Conservation (phyloP, 2,113 vertebrate species). For the Pelvicachromis taeniatus region DNA sequence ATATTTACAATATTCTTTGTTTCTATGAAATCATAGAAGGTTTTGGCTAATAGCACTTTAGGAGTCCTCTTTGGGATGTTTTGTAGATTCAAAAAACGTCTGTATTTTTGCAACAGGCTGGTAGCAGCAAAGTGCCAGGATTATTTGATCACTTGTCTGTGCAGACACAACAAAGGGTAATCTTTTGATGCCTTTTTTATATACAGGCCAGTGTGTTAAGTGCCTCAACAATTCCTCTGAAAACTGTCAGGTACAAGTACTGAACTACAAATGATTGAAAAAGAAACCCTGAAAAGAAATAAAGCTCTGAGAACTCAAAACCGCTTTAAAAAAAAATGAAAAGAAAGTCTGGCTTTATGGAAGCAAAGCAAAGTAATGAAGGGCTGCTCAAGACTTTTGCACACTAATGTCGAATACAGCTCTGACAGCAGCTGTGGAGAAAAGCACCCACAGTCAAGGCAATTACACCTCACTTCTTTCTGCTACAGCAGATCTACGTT, state of each 20-base stretch:
- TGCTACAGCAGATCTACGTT: neutral
- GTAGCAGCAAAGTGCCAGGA: neutral
- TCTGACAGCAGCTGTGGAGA: neutral
- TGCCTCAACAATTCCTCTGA: neutral
- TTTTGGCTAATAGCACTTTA: neutral
- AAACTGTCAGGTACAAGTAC: neutral
- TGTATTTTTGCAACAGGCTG: neutral
- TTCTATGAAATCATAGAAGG: fast-evolving
- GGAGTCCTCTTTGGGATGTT: neutral
- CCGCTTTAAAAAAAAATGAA: neutral
- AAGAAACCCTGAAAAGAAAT: neutral
- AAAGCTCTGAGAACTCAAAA: neutral
- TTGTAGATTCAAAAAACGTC: no score
- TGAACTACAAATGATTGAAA: neutral
- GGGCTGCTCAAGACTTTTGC: neutral
- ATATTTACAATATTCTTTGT: neutral
- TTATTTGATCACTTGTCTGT: neutral
- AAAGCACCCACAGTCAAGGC: neutral
- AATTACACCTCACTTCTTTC: neutral
- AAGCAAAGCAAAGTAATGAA: neutral
- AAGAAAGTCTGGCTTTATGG: neutral
- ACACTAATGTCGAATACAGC: neutral
- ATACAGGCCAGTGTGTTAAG: neutral
- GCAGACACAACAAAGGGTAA: neutral
- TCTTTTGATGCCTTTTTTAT: neutral